Evolutionary conservation across 2,797 vertebrate genomes (phyloP).

Genomic region (Chaetophractus vellerosus): DNA sequence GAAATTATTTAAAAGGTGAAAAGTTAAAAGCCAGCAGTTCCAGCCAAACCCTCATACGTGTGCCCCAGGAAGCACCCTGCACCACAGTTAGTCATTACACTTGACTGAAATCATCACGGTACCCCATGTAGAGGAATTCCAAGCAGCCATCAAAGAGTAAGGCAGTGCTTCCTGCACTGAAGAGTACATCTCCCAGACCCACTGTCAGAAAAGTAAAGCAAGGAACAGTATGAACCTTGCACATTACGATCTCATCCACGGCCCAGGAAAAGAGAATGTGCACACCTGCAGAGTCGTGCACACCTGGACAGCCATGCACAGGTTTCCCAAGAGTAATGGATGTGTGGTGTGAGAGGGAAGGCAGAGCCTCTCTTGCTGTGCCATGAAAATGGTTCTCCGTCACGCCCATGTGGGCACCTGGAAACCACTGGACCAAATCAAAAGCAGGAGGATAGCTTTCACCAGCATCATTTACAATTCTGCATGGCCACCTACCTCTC

Average conservation of each 20-base stretch:
- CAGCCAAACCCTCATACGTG: fast-evolving
- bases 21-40: not conserved
- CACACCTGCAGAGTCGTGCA: fast-evolving
- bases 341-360: too few relatives aligned
- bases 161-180: not conserved
- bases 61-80: not conserved
- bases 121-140: not conserved
- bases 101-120: not conserved
- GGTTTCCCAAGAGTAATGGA: not conserved
- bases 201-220: not conserved
- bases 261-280: not conserved
- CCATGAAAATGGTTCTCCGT: not conserved
- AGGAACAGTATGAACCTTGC: too few relatives aligned
- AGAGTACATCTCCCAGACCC: not conserved
- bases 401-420: fast-evolving
- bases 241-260: not conserved
- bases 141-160: not conserved
- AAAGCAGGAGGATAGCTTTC: not conserved
- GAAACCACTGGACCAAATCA: not conserved
- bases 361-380: not conserved
- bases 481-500: slow-evolving; percentile 92
- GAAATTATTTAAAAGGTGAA: not conserved
- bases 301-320: fast-evolving
- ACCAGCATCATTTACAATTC: not conserved
- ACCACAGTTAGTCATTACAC: fast-evolving